Percentiles rank a stretch among this genome's conserved stretches.
Evolutionary conservation across 2,797 vertebrate species (phyloP).

Genomic region (Mastacembelus armatus): DNA sequence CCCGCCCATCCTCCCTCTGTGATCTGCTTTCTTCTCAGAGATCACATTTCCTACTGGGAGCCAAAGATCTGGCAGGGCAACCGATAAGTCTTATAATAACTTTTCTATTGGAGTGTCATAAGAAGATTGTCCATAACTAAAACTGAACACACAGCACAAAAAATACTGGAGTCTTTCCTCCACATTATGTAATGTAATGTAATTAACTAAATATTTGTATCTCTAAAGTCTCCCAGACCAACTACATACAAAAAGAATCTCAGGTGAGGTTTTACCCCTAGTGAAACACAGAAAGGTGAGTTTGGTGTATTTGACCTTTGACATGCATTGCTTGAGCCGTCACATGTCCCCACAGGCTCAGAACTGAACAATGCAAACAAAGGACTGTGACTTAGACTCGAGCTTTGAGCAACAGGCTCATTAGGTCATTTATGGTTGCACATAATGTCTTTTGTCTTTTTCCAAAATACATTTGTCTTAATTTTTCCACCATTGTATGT

Average conservation of each 20-base stretch:
- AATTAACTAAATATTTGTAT: no score
- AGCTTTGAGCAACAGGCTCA: not conserved
- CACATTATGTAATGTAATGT: no score
- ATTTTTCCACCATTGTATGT: not conserved
- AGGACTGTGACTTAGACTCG: not conserved
- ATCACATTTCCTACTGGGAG: not conserved
- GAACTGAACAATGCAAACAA: constrained; percentile 12
- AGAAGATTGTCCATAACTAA: not conserved
- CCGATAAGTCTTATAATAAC: not conserved
- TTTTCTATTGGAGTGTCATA: not conserved
- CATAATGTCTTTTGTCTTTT: no score
- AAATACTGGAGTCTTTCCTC: no score
- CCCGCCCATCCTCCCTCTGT: not conserved
- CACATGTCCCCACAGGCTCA: constrained; percentile 38
- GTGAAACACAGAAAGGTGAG: constrained; percentile 47
- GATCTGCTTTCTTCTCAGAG: not conserved
- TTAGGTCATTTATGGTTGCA: not conserved
- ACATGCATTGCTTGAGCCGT: constrained; percentile 34
- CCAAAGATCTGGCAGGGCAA: not conserved
- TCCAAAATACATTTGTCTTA: not conserved
- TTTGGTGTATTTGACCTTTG: constrained; percentile 58
- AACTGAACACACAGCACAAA: no score
- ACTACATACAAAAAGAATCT: no score
- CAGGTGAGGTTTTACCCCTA: not conserved
- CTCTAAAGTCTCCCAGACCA: no score